Base-by-base conservation (phyloP, 2,888 invertebrate genomes). In the Hylaea fasciaria region DNA sequence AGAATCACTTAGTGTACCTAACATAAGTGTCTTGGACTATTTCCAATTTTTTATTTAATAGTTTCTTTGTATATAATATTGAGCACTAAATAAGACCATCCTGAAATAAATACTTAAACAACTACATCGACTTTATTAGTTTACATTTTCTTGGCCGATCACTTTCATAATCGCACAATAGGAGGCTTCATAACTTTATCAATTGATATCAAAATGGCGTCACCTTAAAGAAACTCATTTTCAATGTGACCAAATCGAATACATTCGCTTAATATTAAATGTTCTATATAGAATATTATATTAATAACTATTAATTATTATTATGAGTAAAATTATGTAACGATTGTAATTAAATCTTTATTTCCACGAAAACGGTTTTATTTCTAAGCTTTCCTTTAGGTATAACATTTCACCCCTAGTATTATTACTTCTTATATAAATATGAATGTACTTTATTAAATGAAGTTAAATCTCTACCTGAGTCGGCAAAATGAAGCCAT, bases 261-360 rank as follows among this genome's bases (percentile, higher is more conserved):
- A 90, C 91, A 89, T 89, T 91, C 87, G 88, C 91, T 89, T 90
- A 89, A 88, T 88, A 87, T 85, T 89, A 89, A 89, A 90, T 88
- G 87, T 91, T 89, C 90, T 90, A 87, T 90, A 91, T 87, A 91
- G 86, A 88, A 91, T 86, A 91, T 86, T 89, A 89, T 89, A 88
- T 61, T 61, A n/a, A 56, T 86, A 89, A 86, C 85, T 86, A 90
- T 89, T 88, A 89, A 86, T 86, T 86, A 88, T 84, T 88, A 86
- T 86, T 87, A 91, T 87, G 85, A 91, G 79, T 89, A 90, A 86
- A 86, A 87, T 89, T 90, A 92, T 91, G 91, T 91, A 91, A 90
- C 87, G 81, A 92, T 89, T 91, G 90, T 91, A 91, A 92, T 92
- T 92, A 91, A 91, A 92, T 86, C 90, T 89, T 92, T 91, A 91